Base-by-base conservation (phyloP, 2,888 invertebrate species). In the Sarcophaga rosellei region DNA sequence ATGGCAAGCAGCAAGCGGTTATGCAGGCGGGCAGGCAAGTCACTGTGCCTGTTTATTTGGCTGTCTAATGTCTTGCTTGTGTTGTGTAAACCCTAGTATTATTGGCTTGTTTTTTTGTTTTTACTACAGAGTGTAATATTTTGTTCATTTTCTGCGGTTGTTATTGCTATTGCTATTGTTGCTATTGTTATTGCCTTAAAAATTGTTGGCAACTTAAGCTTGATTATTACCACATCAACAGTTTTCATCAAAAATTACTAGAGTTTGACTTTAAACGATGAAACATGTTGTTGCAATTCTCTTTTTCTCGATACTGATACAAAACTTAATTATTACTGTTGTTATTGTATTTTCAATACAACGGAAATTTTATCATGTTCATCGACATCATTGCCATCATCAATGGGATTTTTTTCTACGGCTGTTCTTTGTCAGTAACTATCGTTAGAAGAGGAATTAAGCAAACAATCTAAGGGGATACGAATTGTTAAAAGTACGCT, bases 191-290 rank as follows among this genome's bases (percentile, higher is more conserved):
- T 10, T 59, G 72, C 20, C 44, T 68, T 66, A 17, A 12, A 62
- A 20, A 59, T 66, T 62, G 5, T 47, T 47, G 6, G 12, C 15
- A 23, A 25, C 25, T 65, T 6, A 73, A 84, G 78, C 86, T 84
- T 79, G 77, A 81, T 84, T 53, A 86, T 84, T 86, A 86, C 86
- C 86, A 86, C 86, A 86, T 86, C 86, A 86, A 84, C 86, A 86
- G 84, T 86, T 86, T 86, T 86, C 86, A 86, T 84, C 84, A 77
- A 74, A 80, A 78, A 78, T 63, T 75, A 66, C 69, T 66, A 78
- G 70, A 74, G 69, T 53, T 53, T 53, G 73, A 78, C 62, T 78
- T n/a, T 63, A 45, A 79, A 72, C 66, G 65, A 62, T 62, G 77
- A 77, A 82, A 72, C 82, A 82, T 77, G 77, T 82, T 77, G 66